phyloP scores from a whole-genome alignment of 2,797 vertebrate species.

The Peromyscus melanophrys region DNA sequence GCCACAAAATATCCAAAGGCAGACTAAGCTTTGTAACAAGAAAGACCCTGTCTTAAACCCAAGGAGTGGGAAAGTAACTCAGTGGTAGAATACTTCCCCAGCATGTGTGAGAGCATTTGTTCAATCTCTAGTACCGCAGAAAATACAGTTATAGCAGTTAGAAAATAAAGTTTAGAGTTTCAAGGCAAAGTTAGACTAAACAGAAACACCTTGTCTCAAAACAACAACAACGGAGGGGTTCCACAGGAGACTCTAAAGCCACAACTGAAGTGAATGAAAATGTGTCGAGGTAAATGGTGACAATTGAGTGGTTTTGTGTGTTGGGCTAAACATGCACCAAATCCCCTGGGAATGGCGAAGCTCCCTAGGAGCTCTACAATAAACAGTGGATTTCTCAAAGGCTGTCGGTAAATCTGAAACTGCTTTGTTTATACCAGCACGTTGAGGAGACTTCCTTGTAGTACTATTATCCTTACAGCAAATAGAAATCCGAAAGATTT shows the following conservation, averaged over 20 bases:
- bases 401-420: conserved; percentile 5
- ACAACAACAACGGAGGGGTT: neutral
- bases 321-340: neutral
- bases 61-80: neutral
- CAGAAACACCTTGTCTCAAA: neutral
- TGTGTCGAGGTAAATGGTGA: neutral
- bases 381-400: conserved; percentile 23
- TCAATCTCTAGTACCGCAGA: neutral
- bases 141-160: neutral
- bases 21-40: neutral
- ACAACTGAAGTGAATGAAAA: neutral
- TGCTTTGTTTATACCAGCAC: conserved; percentile 31
- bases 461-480: neutral
- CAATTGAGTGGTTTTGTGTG: conserved; percentile 27
- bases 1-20: neutral
- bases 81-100: no score
- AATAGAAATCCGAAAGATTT: conserved; percentile 9
- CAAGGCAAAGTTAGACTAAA: neutral
- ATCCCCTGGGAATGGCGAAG: neutral
- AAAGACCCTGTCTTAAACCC: neutral
- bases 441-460: neutral
- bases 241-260: neutral
- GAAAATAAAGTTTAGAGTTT: conserved; percentile 35
- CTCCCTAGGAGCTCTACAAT: neutral
- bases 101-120: neutral